phyloP scores from a whole-genome alignment of 2,888 invertebrate genomes.

The Nasonovia ribisnigri region DNA sequence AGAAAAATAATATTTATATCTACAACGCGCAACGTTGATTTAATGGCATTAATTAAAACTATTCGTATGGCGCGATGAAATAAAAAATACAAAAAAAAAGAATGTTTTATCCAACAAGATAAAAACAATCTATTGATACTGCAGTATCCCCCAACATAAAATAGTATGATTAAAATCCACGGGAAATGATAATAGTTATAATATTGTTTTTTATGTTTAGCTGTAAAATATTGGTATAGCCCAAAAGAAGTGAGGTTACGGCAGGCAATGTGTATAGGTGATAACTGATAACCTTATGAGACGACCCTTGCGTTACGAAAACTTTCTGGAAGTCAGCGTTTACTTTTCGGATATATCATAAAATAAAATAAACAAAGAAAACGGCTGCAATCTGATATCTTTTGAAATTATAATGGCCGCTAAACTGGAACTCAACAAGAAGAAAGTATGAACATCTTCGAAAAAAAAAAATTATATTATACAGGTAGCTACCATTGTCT shows the following conservation, averaged over 20 bases:
- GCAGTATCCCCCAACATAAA: too few species aligned
- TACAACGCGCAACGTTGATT: neutral
- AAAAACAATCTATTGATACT: too few species aligned
- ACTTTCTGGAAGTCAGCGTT: neutral
- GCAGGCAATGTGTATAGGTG: neutral
- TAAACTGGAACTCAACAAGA: neutral
- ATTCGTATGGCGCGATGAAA: neutral
- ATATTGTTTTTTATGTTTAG: neutral
- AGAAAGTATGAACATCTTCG: neutral
- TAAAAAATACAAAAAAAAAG: too few species aligned
- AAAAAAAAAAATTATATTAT: neutral
- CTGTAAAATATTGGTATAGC: neutral
- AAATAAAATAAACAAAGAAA: conserved; percentile 11
- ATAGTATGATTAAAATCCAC: neutral
- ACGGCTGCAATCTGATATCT: neutral
- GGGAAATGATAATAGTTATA: neutral
- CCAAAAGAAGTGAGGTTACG: neutral
- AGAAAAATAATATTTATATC: too few species aligned
- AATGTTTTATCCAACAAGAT: too few species aligned
- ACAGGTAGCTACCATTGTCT: neutral
- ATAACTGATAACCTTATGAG: neutral
- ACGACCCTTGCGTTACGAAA: neutral
- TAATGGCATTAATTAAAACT: neutral
- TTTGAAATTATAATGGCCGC: neutral
- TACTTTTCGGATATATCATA: neutral